Conservation (phyloP, 2,888 invertebrate species). For the Agrotis exclamationis region DNA sequence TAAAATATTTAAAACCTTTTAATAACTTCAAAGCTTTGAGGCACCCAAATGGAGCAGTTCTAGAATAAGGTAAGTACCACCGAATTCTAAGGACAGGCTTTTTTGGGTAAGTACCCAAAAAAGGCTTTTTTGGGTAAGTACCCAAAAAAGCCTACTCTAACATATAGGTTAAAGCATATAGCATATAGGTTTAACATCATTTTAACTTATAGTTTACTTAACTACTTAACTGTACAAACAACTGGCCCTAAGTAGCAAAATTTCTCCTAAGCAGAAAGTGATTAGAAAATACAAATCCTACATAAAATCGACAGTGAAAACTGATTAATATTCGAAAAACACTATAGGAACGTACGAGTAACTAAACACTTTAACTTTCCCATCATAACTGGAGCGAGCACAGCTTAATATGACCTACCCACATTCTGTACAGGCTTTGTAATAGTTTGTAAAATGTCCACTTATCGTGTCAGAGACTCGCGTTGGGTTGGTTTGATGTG, state of each 20-base stretch:
- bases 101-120: too few relatives aligned
- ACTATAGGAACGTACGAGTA: constrained; percentile 28
- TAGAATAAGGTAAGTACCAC: background rate
- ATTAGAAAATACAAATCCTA: constrained; percentile 11
- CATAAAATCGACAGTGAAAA: constrained; percentile 20
- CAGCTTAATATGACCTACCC: constrained; percentile 62
- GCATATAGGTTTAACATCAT: too few relatives aligned
- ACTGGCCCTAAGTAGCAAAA: background rate
- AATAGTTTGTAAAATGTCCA: constrained; percentile 70
- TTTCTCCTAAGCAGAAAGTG: background rate
- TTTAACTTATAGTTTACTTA: too few relatives aligned
- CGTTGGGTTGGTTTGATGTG: constrained; percentile 2
- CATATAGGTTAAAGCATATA: too few relatives aligned
- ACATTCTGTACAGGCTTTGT: constrained; percentile 63
- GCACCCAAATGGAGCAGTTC: too few relatives aligned
- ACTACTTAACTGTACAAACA: too few relatives aligned
- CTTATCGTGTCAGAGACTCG: constrained; percentile 62
- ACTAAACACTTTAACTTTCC: constrained; percentile 65
- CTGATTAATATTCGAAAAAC: constrained; percentile 20
- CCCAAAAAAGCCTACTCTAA: too few relatives aligned
- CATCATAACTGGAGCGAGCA: constrained; percentile 64
- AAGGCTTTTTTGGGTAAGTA: too few relatives aligned
- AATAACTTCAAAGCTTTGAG: too few relatives aligned
- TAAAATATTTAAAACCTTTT: too few relatives aligned
- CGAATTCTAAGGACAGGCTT: too few relatives aligned